phyloP scores from a whole-genome alignment of 2,113 vertebrate genomes.

The Brachionichthys hirsutus region DNA sequence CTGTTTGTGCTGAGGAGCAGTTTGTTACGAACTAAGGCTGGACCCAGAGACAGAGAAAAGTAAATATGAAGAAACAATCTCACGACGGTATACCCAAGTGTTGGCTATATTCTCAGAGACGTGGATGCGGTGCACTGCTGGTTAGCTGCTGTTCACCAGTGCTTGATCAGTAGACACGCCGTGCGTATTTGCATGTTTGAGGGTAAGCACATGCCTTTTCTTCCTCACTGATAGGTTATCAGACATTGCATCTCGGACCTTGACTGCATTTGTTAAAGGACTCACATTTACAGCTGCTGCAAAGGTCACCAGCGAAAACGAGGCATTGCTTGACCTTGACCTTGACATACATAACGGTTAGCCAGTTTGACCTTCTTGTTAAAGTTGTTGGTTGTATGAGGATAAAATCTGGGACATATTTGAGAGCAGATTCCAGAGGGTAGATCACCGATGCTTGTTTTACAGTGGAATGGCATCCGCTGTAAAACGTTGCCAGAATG shows the following conservation, averaged over 20 bases:
- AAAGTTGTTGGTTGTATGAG: conserved; percentile 18
- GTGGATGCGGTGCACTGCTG: conserved; percentile 11
- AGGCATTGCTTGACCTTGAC: conserved; percentile 65
- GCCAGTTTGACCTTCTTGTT: conserved; percentile 14
- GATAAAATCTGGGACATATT: conserved; percentile 19
- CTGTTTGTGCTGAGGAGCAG: conserved; percentile 31
- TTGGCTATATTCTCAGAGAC: conserved; percentile 48
- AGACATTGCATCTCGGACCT: conserved; percentile 28
- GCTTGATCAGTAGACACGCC: conserved; percentile 43
- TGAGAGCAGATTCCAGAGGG: conserved; percentile 12
- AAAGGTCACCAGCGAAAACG: conserved; percentile 48
- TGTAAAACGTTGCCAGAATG: no score
- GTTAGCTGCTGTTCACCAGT: conserved; percentile 26
- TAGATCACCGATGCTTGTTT: conserved; percentile 49
- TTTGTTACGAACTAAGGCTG: no score
- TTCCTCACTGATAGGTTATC: conserved; percentile 8
- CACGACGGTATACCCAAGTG: no score
- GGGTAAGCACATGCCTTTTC: conserved; percentile 1
- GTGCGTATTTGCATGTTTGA: no score
- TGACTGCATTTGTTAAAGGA: conserved; percentile 37
- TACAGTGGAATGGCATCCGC: no score
- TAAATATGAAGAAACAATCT: no score
- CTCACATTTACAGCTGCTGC: conserved; percentile 46
- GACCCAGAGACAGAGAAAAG: no score
- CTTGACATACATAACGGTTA: conserved; percentile 9